Conservation (phyloP, 2,113 vertebrate genomes). For the Connochaetes taurinus region DNA sequence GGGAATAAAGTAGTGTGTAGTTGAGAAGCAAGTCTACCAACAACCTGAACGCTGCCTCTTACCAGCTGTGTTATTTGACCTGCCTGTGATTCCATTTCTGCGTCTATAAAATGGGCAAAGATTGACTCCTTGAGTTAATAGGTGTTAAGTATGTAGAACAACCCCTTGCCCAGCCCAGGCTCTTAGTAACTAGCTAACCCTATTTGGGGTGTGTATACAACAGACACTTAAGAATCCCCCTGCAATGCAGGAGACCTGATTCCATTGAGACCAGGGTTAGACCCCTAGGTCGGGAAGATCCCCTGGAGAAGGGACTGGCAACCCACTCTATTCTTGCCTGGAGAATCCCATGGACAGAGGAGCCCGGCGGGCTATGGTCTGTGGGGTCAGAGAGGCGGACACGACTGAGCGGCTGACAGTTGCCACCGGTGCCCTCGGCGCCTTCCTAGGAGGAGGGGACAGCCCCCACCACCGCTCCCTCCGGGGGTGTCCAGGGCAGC, state of each 20-base stretch:
- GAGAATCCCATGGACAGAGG: background rate
- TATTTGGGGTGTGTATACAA: background rate
- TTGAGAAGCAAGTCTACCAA: background rate
- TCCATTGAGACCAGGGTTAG: rapidly evolving
- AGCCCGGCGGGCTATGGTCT: background rate
- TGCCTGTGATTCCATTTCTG: background rate
- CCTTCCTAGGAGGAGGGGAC: background rate
- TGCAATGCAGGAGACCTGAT: background rate
- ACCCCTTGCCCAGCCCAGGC: background rate
- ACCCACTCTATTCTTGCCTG: background rate
- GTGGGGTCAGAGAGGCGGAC: background rate
- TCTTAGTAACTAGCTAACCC: background rate
- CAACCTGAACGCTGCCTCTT: background rate
- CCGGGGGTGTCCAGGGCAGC: background rate
- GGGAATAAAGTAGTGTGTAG: background rate
- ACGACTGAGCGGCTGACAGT: background rate
- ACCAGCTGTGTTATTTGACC: background rate
- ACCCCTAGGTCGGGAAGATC: background rate
- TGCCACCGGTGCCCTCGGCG: background rate
- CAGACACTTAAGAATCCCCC: background rate
- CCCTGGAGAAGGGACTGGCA: background rate
- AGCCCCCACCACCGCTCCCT: background rate
- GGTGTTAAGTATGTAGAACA: background rate
- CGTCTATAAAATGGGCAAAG: background rate
- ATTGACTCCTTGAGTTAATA: background rate